Evolutionary conservation across 1,140 invertebrate genomes (phyloP), one percentile per base, ranked within the genome.

Genomic region (Branchinecta lynchi): DNA sequence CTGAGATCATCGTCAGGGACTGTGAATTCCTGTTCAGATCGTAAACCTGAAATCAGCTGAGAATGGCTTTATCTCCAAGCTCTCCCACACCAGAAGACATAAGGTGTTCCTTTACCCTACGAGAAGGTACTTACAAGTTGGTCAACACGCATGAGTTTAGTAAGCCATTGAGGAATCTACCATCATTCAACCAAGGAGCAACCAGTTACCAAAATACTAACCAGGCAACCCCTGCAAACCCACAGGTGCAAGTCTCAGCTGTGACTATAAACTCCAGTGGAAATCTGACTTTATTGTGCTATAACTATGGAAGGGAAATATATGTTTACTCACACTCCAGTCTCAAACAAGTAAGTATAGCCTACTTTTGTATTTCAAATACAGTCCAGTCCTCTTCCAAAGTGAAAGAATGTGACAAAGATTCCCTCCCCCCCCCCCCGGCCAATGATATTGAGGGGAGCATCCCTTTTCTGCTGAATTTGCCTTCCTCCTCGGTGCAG

Each of bases 251-350:
- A 60, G 51, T 60, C 12, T 60, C 51, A 12, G 12, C 51, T 60
- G 51, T 60, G 12, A 60, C 17, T 15, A 60, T 60, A 15, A 12
- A 12, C 17, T 15, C 12, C 51, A 60, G 51, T 60, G 17, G 17
- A 12, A 60, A 20, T 60, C 12, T 60, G 12, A 60, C 51, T 60
- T 20, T 60, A 15, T 60, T 60, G 17, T 60, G 51, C 51, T 60
- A 60, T 60, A 60, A 60, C 17, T 60, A 15, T 60, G 51, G 51
- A 60, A 60, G 17, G 51, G 51, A 60, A 60, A 60, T 60, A 15
- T 20, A 60, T 20, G 51, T 60, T 60, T 60, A 20, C 17, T 60
- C 51, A 15, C 51, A 60, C 12, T 60, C 51, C 17, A 60, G 51
- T 60, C 51, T 60, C 17, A 60, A 60, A 20, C 51, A 60, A 20